Evolutionary conservation across 1,140 invertebrate genomes (phyloP), one percentile per base, ranked within the genome.

Genomic region (Aphidius gifuensis): DNA sequence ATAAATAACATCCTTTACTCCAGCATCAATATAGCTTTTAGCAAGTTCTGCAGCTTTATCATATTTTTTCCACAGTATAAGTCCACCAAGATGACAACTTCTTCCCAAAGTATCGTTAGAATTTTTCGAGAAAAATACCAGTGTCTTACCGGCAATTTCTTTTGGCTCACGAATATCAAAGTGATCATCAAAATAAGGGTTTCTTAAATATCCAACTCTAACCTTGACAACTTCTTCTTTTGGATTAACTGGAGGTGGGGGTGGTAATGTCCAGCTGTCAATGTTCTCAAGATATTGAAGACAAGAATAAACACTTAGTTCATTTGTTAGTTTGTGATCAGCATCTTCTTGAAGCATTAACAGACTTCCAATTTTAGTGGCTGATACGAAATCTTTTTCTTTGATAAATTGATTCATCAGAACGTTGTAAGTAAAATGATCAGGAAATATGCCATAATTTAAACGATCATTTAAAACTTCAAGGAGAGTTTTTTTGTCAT

Each of bases 321-420:
- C 75, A 70, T 85, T 86, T 1, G 87, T 83, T 38, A 96, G 84
- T 9, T 87, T 85, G 82, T 93, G 86, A 5, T 83, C 81, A 65
- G 86, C 86, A 70, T 96, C 92, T 83, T 98, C 96, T 80, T 98
- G 94, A 39, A 96, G 75, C 90, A 96, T 94, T 56, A 93, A 80
- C 57, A 92, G 79, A 66, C 84, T 83, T 7, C 92, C 91, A 21
- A 95, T 80, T 74, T 86, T 87, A 0, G 91, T 88, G 8, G 94
- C 94, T 65, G 86, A 85, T 69, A 78, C 75, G 75, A 81, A 89
- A 72, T 94, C 84, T 56, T 88, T 77, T 5, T 82, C 77, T 70
- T 89, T 87, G 21, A 97, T 76, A 67, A 94, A 89, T 43, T 84
- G 80, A 70, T 97, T 88, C 80, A 98, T 84, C n/a, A 96, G 76